These are phyloP conservation scores for Argyrosomus regius DNA, from an alignment of 2,797 vertebrate species.

Conservation along the genomic window DNA sequence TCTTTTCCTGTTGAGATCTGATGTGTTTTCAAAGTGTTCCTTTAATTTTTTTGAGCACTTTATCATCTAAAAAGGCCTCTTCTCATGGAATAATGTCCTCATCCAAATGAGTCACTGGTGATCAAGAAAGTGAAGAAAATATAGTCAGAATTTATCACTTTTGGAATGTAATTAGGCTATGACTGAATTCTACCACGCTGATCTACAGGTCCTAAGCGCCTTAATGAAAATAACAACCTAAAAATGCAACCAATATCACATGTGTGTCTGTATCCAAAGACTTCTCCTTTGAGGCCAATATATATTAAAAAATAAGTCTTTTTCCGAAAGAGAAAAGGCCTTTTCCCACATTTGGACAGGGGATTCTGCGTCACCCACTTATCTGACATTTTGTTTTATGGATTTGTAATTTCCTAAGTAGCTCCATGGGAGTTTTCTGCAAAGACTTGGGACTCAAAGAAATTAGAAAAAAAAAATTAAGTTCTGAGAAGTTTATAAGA, in stretches of 20 bases:
- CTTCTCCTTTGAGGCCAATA: not conserved
- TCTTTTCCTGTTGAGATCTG: no score
- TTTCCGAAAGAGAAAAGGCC: not conserved
- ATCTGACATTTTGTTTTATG: not conserved
- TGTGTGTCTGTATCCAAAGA: not conserved
- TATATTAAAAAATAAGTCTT: not conserved
- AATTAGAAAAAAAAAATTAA: not conserved
- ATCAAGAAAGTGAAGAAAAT: no score
- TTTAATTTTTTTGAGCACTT: no score
- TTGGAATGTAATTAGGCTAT: not conserved
- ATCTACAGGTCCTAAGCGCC: not conserved
- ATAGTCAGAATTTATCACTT: no score
- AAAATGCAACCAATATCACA: not conserved
- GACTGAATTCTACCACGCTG: not conserved
- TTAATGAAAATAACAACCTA: not conserved
- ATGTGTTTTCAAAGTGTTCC: no score
- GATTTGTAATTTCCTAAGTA: not conserved
- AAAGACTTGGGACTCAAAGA: not conserved
- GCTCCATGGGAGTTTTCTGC: not conserved
- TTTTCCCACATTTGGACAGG: not conserved
- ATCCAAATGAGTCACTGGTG: no score
- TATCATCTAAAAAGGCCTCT: no score
- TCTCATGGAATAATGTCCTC: no score
- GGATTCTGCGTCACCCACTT: not conserved
- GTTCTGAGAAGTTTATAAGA: not conserved